These are phyloP conservation scores for Phylloscopus collybita DNA, from an alignment of 2,797 vertebrate species.

Conservation along the genomic window DNA sequence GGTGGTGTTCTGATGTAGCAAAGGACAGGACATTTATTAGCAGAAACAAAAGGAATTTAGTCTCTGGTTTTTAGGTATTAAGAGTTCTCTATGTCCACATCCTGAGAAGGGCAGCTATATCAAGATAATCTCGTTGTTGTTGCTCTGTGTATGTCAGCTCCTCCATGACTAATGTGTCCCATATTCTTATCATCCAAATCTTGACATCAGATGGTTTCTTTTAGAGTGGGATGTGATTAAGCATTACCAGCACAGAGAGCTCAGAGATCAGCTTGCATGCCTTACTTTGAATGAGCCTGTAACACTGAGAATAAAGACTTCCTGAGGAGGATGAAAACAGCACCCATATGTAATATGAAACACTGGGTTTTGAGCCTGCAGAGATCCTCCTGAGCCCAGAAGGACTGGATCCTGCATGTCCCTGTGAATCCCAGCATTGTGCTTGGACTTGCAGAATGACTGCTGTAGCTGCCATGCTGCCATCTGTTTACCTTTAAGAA, in stretches of 20 bases:
- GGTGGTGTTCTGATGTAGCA: background rate
- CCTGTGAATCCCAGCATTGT: background rate
- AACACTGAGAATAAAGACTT: conserved; percentile 19
- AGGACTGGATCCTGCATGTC: background rate
- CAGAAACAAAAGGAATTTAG: background rate
- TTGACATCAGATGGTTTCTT: conserved; percentile 60
- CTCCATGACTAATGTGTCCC: conserved; percentile 64
- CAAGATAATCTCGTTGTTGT: conserved; percentile 20
- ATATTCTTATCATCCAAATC: conserved; percentile 57
- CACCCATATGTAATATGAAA: background rate
- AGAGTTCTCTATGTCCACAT: background rate
- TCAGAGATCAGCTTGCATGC: conserved; percentile 26
- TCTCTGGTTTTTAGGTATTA: background rate
- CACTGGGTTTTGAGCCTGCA: background rate
- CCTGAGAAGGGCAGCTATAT: background rate
- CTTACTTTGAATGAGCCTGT: background rate
- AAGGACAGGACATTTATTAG: background rate
- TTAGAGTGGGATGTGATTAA: conserved; percentile 53
- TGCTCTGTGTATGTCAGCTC: conserved; percentile 30
- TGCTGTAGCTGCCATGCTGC: background rate
- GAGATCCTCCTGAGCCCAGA: background rate
- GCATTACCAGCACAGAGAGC: background rate
- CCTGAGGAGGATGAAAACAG: conserved; percentile 1
- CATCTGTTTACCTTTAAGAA: background rate
- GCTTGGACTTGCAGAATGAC: background rate